Conservation (phyloP, 2,797 vertebrate species). For the Myripristis jacobus region DNA sequence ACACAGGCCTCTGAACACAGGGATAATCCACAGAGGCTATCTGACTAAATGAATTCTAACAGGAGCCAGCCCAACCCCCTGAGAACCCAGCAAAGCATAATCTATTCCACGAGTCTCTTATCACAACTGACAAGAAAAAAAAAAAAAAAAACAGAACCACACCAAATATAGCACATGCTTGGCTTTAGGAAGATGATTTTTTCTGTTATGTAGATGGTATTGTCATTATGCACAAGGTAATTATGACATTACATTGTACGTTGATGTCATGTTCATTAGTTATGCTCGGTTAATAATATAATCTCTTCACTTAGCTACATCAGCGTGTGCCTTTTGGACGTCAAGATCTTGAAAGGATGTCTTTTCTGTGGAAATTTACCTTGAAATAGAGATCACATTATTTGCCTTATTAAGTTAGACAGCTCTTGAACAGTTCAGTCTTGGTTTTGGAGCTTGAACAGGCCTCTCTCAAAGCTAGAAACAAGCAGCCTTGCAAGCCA, state of each 20-base stretch:
- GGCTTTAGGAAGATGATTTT: conserved; percentile 18
- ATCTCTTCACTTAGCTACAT: neutral
- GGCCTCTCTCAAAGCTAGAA: no score
- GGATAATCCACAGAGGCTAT: conserved; percentile 86
- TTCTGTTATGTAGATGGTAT: neutral
- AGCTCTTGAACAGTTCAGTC: no score
- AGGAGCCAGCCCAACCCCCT: conserved; percentile 74
- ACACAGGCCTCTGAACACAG: conserved; percentile 81
- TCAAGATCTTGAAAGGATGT: no score
- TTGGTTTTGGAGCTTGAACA: no score
- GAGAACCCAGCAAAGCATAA: conserved; percentile 76
- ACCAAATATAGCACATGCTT: conserved; percentile 42
- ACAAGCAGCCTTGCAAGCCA: no score
- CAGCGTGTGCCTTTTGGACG: no score
- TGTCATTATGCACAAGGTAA: conserved; percentile 5
- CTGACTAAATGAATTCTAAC: conserved; percentile 86
- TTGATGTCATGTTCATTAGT: conserved; percentile 3
- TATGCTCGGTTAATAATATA: neutral
- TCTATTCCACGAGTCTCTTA: conserved; percentile 83
- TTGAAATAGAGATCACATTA: no score
- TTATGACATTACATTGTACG: conserved; percentile 17
- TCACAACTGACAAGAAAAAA: conserved; percentile 72
- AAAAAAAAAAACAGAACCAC: conserved; percentile 47
- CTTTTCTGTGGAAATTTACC: no score
- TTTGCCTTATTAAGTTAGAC: no score